phyloP scores from a whole-genome alignment of 2,888 invertebrate genomes.

The Harpagoxenus sublaevis region DNA sequence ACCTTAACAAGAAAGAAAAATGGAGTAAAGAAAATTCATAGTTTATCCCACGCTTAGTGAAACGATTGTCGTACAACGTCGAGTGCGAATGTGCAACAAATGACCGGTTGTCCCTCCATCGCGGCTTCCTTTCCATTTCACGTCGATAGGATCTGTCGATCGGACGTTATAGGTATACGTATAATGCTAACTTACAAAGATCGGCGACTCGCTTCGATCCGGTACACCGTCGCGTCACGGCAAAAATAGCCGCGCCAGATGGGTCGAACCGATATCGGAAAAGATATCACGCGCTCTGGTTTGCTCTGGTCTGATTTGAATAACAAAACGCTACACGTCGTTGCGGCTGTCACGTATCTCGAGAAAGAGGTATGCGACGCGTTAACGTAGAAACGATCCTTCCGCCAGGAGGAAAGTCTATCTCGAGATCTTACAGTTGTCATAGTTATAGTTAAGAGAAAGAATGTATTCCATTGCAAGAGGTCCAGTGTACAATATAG shows the following conservation, averaged over 20 bases:
- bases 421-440: conserved; percentile 8
- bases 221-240: conserved; percentile 59
- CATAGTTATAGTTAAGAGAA: not conserved
- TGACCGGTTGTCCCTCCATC: conserved; percentile 5
- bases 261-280: conserved; percentile 71
- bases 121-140: conserved; percentile 51
- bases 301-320: conserved; percentile 75
- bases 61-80: conserved; percentile 16
- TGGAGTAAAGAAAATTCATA: not conserved
- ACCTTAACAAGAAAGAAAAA: too few species aligned
- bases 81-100: conserved; percentile 43
- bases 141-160: conserved; percentile 73
- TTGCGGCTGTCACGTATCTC: conserved; percentile 73
- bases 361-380: conserved; percentile 68
- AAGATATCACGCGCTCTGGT: conserved; percentile 69
- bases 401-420: conserved; percentile 37
- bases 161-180: conserved; percentile 55
- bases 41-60: not conserved
- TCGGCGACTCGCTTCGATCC: conserved; percentile 55
- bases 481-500: not conserved
- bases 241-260: conserved; percentile 74
- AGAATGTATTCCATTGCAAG: not conserved
- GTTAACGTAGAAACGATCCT: conserved; percentile 50
- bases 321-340: conserved; percentile 79
- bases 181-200: conserved; percentile 61